phyloP scores from a whole-genome alignment of 2,113 vertebrate species.

The Caracal caracal region DNA sequence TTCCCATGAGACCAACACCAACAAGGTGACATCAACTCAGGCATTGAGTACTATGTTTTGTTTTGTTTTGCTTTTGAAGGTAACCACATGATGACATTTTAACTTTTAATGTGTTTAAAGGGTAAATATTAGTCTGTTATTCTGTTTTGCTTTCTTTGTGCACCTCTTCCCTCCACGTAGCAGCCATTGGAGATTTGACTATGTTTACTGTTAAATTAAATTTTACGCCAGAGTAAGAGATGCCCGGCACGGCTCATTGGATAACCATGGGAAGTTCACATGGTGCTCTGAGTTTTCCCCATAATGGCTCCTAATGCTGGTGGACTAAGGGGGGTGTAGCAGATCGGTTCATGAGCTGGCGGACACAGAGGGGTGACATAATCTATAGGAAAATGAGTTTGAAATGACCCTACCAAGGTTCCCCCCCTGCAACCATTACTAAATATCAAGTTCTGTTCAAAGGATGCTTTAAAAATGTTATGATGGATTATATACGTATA shows the following conservation, averaged over 20 bases:
- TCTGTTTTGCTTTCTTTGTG: not conserved
- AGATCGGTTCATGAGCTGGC: not conserved
- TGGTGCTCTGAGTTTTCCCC: not conserved
- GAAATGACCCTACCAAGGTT: not conserved
- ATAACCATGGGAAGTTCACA: accelerated
- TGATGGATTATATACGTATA: not conserved
- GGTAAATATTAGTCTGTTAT: not conserved
- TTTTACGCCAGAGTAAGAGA: not conserved
- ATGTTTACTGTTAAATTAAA: not conserved
- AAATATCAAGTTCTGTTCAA: not conserved
- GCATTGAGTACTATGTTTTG: not conserved
- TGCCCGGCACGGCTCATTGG: not conserved
- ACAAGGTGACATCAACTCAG: not conserved
- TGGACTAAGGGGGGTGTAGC: not conserved
- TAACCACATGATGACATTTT: not conserved
- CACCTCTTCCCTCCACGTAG: not conserved
- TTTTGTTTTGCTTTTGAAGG: not conserved
- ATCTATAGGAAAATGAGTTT: not conserved
- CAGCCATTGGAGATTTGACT: not conserved
- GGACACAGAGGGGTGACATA: not conserved
- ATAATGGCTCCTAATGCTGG: not conserved
- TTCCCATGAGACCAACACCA: not conserved
- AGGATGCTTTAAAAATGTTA: not conserved
- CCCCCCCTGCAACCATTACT: not conserved
- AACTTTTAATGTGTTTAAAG: conserved; percentile 17